These are phyloP conservation scores for Acanthopagrus latus DNA, from an alignment of 2,797 vertebrate genomes.

Conservation along the genomic window DNA sequence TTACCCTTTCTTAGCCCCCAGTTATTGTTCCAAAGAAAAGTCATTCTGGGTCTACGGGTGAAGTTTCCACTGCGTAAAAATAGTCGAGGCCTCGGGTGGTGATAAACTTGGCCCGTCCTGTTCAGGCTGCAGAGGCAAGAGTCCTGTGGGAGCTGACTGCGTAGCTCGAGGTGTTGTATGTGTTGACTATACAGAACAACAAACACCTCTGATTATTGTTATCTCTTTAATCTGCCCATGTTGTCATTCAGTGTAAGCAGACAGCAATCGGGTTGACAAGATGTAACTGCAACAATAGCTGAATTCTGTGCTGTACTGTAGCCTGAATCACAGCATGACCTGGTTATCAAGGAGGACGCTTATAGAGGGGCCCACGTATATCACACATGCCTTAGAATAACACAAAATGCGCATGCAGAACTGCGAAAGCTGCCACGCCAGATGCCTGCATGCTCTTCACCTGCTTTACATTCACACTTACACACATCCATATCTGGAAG, in stretches of 20 bases:
- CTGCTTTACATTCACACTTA: constrained; percentile 19
- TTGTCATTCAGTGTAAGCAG: constrained; percentile 10
- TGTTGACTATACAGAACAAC: constrained; percentile 14
- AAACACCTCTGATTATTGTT: not conserved
- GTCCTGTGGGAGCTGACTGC: constrained; percentile 33
- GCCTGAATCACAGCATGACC: constrained; percentile 55
- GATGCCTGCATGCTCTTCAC: constrained; percentile 22
- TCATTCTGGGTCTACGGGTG: not conserved
- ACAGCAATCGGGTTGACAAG: not conserved
- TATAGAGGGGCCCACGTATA: constrained; percentile 25
- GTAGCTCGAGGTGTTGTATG: constrained; percentile 1
- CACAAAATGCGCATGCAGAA: constrained; percentile 22
- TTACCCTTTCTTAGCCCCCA: not conserved
- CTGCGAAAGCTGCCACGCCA: constrained; percentile 19
- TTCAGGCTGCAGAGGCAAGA: constrained; percentile 34
- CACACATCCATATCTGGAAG: constrained; percentile 7
- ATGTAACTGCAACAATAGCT: constrained; percentile 8
- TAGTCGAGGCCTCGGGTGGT: constrained; percentile 45
- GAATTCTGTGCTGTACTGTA: constrained; percentile 5
- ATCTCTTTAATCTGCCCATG: not conserved
- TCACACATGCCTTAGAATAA: constrained; percentile 54
- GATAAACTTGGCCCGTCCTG: constrained; percentile 44
- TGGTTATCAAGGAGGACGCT: constrained; percentile 33
- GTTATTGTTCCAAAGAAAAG: constrained; percentile 30
- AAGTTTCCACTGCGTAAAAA: constrained; percentile 48